A percentile compares a stretch with the other conserved stretches of the same genome.
phyloP scores from a whole-genome alignment of 2,113 vertebrate genomes.

The Synchiropus splendidus region DNA sequence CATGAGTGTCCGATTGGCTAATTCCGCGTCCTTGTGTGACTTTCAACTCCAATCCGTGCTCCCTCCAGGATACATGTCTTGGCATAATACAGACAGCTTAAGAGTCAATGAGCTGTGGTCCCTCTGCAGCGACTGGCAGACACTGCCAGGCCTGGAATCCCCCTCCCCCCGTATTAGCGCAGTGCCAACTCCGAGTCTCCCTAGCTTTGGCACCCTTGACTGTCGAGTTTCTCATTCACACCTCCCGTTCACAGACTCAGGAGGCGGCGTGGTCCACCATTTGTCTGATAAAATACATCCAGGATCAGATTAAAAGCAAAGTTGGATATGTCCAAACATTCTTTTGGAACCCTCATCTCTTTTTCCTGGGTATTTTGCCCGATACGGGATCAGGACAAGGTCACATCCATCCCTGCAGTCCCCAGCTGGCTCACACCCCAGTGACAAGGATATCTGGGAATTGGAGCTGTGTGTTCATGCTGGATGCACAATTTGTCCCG shows the following conservation, averaged over 20 bases:
- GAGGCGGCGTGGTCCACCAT: slow-evolving; percentile 4
- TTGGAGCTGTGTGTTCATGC: slow-evolving; percentile 52
- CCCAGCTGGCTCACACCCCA: slow-evolving; percentile 52
- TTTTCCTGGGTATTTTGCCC: slow-evolving; percentile 13
- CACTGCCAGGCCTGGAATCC: slow-evolving; percentile 22
- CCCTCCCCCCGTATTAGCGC: slow-evolving; percentile 16
- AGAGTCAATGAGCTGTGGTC: slow-evolving; percentile 43
- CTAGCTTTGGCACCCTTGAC: slow-evolving; percentile 43
- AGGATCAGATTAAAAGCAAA: slow-evolving; percentile 3
- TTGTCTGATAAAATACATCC: slow-evolving; percentile 8
- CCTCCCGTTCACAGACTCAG: slow-evolving; percentile 29
- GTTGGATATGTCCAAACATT: slow-evolving; percentile 7
- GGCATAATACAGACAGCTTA: slow-evolving; percentile 52
- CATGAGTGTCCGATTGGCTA: slow-evolving; percentile 20
- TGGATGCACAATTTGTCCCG: slow-evolving; percentile 61
- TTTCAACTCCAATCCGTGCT: slow-evolving; percentile 46
- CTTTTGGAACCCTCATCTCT: slow-evolving; percentile 3
- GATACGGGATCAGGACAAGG: slow-evolving; percentile 35
- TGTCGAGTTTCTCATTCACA: slow-evolving; percentile 32
- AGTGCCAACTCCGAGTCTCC: slow-evolving; percentile 33
- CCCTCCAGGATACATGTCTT: slow-evolving; percentile 57
- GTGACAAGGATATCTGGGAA: slow-evolving; percentile 43
- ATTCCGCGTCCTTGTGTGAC: slow-evolving; percentile 53
- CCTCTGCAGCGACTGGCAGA: slow-evolving; percentile 24
- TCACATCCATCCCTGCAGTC: slow-evolving; percentile 35